Base-by-base conservation (phyloP, 2,888 invertebrate species). In the Drosophila suboccidentalis region DNA sequence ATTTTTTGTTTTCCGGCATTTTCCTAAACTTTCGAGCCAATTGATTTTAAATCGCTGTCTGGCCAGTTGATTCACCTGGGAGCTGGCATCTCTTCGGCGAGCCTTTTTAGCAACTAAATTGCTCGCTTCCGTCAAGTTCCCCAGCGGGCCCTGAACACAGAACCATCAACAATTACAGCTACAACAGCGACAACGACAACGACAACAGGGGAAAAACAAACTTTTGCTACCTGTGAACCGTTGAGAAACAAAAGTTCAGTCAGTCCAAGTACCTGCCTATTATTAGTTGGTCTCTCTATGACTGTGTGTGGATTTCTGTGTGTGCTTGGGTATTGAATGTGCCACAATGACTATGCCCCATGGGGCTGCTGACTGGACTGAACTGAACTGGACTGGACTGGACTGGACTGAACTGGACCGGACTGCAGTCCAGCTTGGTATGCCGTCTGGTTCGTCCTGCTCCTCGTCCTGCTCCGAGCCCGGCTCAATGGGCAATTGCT, bases 61-160 rank as follows among this genome's bases (percentile, higher is more conserved):
- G 43, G 46, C 13, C 58, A 13, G 53, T 4, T 26, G 54, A 19
- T 46, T 61, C 80, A 63, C n/a, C 43, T 32, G 65, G 26, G 66
- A 53, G 50, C 60, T 76, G 63, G 54, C 67, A 75, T 58, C 69
- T 71, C 55, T 63, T 71, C 44, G 75, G 47, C 39, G 53, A 78
- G 82, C 73, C 88, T 83, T 85, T 85, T 88, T 83, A 80, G 78
- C 85, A 75, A 82, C 85, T 87, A 87, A 87, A 87, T 87, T 87
- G 89, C 85, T 78, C 70, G 85, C 89, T 87, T 87, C 87, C 87
- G 89, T 82, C 87, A 77, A 89, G 84, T 89, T 89, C 80, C 75
- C 81, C 87, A 71, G 50, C 36, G 89, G 84, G 83, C 67, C 58
- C 36, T n/a, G 50, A 54, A 15, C 15, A 32, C 54, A 75, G 19